These are phyloP conservation scores for Platysteira castanea DNA, from an alignment of 2,113 vertebrate species.

Conservation along the genomic window DNA sequence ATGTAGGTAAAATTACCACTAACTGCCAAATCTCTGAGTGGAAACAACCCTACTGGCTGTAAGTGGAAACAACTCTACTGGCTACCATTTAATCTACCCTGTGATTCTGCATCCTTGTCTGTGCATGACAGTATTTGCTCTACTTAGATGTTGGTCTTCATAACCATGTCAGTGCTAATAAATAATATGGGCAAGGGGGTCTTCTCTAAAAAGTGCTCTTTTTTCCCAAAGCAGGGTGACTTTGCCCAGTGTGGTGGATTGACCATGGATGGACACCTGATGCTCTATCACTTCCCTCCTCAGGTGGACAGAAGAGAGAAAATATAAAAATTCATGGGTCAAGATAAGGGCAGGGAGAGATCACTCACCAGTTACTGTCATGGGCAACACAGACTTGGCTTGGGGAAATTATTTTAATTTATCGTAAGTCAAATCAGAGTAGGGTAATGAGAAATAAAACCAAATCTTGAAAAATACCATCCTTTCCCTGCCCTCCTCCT, in stretches of 20 bases:
- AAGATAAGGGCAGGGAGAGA: background rate
- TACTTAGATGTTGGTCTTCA: background rate
- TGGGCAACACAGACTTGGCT: fast-evolving
- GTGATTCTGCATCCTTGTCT: background rate
- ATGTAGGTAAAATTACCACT: background rate
- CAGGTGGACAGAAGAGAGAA: background rate
- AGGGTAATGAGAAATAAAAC: background rate
- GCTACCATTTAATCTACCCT: background rate
- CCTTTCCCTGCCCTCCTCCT: background rate
- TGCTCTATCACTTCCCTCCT: background rate
- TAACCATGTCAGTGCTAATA: background rate
- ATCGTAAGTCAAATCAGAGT: background rate
- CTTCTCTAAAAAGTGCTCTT: background rate
- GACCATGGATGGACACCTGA: background rate
- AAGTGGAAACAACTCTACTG: background rate
- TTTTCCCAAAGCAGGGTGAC: background rate
- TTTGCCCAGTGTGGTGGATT: background rate
- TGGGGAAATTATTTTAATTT: background rate
- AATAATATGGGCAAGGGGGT: background rate
- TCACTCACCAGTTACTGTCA: background rate
- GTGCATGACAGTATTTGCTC: background rate
- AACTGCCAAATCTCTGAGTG: background rate
- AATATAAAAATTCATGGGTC: background rate
- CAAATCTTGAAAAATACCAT: background rate
- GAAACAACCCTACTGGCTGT: background rate